Evolutionary conservation across 2,797 vertebrate species (phyloP), one percentile per base, ranked within the genome.

Genomic region (Macropus fuliginosus): DNA sequence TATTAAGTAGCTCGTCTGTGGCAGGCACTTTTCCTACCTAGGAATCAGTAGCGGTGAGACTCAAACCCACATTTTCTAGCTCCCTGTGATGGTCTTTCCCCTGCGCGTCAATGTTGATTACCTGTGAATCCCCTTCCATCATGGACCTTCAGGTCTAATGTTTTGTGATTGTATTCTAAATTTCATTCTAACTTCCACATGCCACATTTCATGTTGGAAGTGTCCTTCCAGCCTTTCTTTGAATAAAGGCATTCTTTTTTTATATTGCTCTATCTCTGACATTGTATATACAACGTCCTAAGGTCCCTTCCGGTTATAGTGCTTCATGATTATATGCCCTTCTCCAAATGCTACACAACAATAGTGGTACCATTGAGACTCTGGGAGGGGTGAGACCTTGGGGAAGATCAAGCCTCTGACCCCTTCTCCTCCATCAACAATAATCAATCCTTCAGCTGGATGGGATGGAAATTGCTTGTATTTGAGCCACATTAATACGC

Each of bases 381-480:
- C n/a, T 46, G 74, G 9, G 18, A 81, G 8, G 21, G 21, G 2
- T 46, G 21, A 46, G 18, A 81, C 21, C n/a, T 9, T 46, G 34
- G 74, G 74, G 74, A 27, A 46, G 40, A 2, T 81, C 74, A 81
- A 81, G 8, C 40, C 21, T 74, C 66, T 74, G 34, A 74, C 16
- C 16, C n/a, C 1, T 74, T 16, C 34, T 40, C 18, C 11, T 74
- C 40, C 6, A 46, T 81, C 74, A 81, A 2, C 21, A 74, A 74
- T 40, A 81, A 21, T 46, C 40, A 24, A 46, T 54, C 52, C 28
- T 55, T 52, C 90, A 91, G 28, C 18, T 91, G 90, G 56, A 0
- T 6, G 46, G 50, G 91, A 66, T 91, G 96, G 96, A 92, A 95
- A 95, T 55, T 96, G 95, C 87, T n/a, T 9, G 59, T 91, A 96